Conservation (phyloP, 2,113 vertebrate species). For the Uria lomvia region DNA sequence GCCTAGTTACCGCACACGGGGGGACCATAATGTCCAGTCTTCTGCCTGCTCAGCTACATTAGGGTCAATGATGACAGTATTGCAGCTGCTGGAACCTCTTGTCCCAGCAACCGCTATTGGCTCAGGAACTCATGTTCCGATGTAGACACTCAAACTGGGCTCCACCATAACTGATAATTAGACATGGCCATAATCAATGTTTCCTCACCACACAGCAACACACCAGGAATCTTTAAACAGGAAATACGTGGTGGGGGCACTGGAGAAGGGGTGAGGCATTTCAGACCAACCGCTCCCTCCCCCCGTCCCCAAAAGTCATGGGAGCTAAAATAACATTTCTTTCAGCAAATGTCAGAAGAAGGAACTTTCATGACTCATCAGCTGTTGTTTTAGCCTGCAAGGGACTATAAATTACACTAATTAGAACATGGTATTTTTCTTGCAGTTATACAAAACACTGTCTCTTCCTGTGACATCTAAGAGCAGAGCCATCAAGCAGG, state of each 20-base stretch:
- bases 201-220: not conserved
- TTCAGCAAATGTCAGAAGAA: slow-evolving; percentile 44
- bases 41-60: not conserved
- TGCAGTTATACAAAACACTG: slow-evolving; percentile 57
- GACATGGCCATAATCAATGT: not conserved
- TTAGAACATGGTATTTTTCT: slow-evolving; percentile 62
- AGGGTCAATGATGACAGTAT: fast-evolving
- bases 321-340: slow-evolving; percentile 48
- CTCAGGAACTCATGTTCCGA: not conserved
- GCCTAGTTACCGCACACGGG: not conserved
- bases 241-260: not conserved
- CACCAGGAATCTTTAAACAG: not conserved
- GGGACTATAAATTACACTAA: slow-evolving; percentile 65
- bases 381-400: slow-evolving; percentile 61
- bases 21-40: fast-evolving
- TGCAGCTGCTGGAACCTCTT: not conserved
- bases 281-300: not conserved
- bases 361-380: slow-evolving; percentile 63
- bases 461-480: slow-evolving; percentile 57
- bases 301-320: not conserved
- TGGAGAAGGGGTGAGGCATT: not conserved
- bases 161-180: not conserved
- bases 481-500: slow-evolving; percentile 12
- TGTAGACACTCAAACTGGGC: not conserved
- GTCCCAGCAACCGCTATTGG: not conserved